Base-by-base conservation (phyloP, 2,888 invertebrate species). In the Apoda limacodes region DNA sequence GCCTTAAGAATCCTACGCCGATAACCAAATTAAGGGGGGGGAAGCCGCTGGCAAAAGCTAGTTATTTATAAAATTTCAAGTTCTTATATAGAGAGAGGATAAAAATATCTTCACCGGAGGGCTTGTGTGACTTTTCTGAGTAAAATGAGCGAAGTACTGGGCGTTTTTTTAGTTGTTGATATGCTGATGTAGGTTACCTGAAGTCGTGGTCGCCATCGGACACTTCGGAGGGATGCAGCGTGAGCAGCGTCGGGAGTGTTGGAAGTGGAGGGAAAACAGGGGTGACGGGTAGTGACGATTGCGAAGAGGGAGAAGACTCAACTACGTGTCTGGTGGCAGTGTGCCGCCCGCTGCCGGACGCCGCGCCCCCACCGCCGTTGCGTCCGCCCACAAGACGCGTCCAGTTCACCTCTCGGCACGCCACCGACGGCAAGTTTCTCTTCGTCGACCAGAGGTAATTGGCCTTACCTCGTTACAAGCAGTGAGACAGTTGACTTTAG, bases 251-350 rank as follows among this genome's bases (percentile, higher is more conserved):
- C 38, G n/a, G n/a, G n/a, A n/a, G n/a, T 88, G 43, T 86, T 86
- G 2, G 75, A 89, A 22, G 22, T 2, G 88, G 87, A 36, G 88
- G 88, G 36, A 82, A 82, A 33, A 87, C 38, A 27, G 85, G 86
- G 1, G 65, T 88, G 17, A 89, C 89, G 25, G 83, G 59, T 4
- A 82, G 80, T 15, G 81, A 78, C n/a, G 82, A 57, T 47, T 71
- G 48, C 3, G 72, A 70, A 0, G 60, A 62, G 2, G 86, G 88
- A 57, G 92, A 88, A 65, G 62, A 93, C 38, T 92, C 93, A 14
- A n/a, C n/a, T n/a, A n/a, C n/a, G n/a, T 96, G 95, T 68, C 80
- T 96, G 37, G 95, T 96, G 28, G 95, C 95, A 1, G 88, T 96
- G 23, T 95, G 92, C 3, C 83, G 93, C 29, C 82, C 89, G 9